phyloP scores from a whole-genome alignment of 2,113 vertebrate genomes.

The Odontesthes bonariensis region DNA sequence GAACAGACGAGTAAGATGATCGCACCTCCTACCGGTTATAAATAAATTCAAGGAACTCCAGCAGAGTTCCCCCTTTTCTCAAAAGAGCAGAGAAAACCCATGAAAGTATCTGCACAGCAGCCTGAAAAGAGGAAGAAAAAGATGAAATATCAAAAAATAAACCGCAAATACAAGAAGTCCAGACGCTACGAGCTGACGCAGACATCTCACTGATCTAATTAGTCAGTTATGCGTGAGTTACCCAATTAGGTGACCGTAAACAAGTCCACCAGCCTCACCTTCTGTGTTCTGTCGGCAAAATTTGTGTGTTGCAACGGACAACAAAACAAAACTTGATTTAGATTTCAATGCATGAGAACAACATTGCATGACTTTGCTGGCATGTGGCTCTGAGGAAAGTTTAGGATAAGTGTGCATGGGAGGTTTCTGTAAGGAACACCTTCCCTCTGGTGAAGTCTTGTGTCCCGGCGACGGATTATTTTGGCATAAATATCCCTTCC shows the following conservation, averaged over 20 bases:
- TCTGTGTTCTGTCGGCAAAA: constrained; percentile 8
- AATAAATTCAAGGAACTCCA: no score
- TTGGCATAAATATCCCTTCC: constrained; percentile 29
- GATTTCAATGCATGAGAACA: not conserved
- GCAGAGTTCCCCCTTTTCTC: no score
- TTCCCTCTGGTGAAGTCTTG: not conserved
- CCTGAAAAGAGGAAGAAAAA: not conserved
- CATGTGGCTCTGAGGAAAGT: not conserved
- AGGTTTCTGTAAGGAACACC: not conserved
- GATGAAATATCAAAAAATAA: not conserved
- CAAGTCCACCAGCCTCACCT: constrained; percentile 20
- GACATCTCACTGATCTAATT: constrained; percentile 26
- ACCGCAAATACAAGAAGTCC: no score
- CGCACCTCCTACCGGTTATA: not conserved
- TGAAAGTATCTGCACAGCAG: not conserved
- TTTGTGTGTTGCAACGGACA: not conserved
- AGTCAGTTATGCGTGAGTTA: constrained; percentile 34
- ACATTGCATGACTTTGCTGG: not conserved
- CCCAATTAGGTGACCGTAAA: constrained; percentile 39
- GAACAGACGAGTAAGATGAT: no score
- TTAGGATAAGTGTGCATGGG: not conserved
- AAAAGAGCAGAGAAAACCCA: not conserved
- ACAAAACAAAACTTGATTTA: not conserved
- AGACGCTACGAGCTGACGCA: not conserved
- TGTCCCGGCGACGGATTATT: constrained; percentile 42